These are phyloP conservation scores for Chanos chanos DNA, from an alignment of 2,797 vertebrate genomes.

Conservation along the genomic window DNA sequence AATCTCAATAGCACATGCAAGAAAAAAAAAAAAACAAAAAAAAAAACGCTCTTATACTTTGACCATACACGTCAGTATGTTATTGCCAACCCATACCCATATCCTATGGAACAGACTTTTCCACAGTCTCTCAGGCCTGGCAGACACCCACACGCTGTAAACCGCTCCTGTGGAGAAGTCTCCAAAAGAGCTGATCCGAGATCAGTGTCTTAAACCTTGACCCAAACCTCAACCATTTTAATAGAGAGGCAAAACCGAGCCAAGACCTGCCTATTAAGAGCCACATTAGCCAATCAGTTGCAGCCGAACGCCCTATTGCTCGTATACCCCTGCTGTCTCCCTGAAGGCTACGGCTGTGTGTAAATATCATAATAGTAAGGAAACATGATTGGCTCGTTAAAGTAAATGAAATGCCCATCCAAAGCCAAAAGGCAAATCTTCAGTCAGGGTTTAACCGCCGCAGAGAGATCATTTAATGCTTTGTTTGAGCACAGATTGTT, in stretches of 20 bases:
- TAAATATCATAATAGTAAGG: conserved; percentile 29
- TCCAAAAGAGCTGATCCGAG: not conserved
- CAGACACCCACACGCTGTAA: conserved; percentile 2
- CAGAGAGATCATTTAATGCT: too few species aligned
- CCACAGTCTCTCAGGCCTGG: conserved; percentile 17
- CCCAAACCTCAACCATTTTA: not conserved
- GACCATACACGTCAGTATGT: not conserved
- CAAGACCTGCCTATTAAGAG: conserved; percentile 4
- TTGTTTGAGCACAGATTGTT: too few species aligned
- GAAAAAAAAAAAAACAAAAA: too few species aligned
- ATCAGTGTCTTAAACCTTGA: not conserved
- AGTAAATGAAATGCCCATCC: conserved; percentile 7
- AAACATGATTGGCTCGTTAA: conserved; percentile 23
- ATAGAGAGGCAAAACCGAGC: not conserved
- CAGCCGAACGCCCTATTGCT: not conserved
- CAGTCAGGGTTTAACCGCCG: not conserved
- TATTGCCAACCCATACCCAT: too few species aligned
- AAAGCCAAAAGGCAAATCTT: not conserved
- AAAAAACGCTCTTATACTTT: not conserved
- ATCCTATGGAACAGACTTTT: conserved; percentile 35
- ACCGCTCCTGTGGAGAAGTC: not conserved
- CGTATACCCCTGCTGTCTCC: not conserved
- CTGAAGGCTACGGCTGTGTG: conserved; percentile 12
- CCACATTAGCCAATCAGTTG: conserved; percentile 14
- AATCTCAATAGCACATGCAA: too few species aligned